Conservation (phyloP, 2,888 invertebrate species). For the Flexamia atlantica region DNA sequence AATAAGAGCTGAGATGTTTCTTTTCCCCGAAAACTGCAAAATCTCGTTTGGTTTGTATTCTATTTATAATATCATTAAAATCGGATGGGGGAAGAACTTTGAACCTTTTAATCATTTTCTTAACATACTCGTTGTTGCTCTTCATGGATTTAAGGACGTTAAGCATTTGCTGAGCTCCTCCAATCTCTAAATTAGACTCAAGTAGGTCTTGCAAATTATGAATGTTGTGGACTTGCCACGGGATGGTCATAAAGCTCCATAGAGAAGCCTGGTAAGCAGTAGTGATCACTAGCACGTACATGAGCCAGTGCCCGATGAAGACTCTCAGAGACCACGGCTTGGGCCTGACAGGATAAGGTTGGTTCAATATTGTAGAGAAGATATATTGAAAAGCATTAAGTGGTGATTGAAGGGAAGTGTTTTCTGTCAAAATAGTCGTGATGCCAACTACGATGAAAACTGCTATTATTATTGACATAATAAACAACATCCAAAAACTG, state of each 20-base stretch:
- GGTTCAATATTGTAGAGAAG: slow-evolving; percentile 53
- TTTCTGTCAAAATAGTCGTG: slow-evolving; percentile 30
- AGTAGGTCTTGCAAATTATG: slow-evolving; percentile 67
- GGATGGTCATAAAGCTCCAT: slow-evolving; percentile 70
- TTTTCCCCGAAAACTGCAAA: slow-evolving; percentile 66
- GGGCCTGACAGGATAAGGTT: slow-evolving; percentile 49
- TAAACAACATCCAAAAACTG: slow-evolving; percentile 70
- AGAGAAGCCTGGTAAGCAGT: slow-evolving; percentile 68
- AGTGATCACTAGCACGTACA: slow-evolving; percentile 69
- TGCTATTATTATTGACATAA: slow-evolving; percentile 64
- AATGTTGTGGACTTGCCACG: slow-evolving; percentile 69
- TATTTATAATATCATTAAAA: slow-evolving; percentile 63
- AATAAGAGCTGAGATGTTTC: slow-evolving; percentile 52
- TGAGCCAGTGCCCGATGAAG: slow-evolving; percentile 69
- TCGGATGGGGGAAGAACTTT: slow-evolving; percentile 65
- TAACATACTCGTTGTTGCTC: slow-evolving; percentile 64
- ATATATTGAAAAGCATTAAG: slow-evolving; percentile 55
- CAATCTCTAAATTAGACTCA: slow-evolving; percentile 68
- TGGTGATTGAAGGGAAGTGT: slow-evolving; percentile 50
- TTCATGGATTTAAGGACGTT: slow-evolving; percentile 66
- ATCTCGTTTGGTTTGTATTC: slow-evolving; percentile 62
- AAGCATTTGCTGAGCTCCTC: slow-evolving; percentile 68
- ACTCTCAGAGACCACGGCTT: slow-evolving; percentile 57
- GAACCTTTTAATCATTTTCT: slow-evolving; percentile 65
- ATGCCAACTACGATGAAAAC: slow-evolving; percentile 42